Evolutionary conservation across 2,888 invertebrate genomes (phyloP).

Genomic region (Oligia fasciuncula): DNA sequence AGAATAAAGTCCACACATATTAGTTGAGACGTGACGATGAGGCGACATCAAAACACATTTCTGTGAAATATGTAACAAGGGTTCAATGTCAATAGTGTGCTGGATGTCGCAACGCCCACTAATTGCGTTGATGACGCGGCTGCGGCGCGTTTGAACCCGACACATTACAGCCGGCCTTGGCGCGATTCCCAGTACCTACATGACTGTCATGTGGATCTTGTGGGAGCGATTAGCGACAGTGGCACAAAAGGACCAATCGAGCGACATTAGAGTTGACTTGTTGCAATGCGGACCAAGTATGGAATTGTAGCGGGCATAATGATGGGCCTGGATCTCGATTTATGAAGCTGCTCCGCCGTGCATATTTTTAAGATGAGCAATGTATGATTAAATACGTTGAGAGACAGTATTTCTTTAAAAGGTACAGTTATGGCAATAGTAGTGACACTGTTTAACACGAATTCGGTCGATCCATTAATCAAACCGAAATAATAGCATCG

Average conservation of each 20-base stretch:
- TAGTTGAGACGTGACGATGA: constrained; percentile 74
- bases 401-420: neutral
- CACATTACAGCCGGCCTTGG: constrained; percentile 83
- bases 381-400: constrained; percentile 9
- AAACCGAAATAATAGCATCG: constrained; percentile 42
- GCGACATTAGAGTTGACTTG: constrained; percentile 35
- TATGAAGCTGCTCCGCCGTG: neutral
- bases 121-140: constrained; percentile 82
- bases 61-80: constrained; percentile 87
- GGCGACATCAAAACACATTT: constrained; percentile 83
- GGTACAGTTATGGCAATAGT: constrained; percentile 10
- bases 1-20: constrained; percentile 75
- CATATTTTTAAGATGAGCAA: constrained; percentile 1
- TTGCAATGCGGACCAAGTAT: constrained; percentile 35
- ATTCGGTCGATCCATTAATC: constrained; percentile 25
- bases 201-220: constrained; percentile 56
- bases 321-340: neutral
- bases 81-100: constrained; percentile 88
- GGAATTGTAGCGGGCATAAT: constrained; percentile 22
- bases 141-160: constrained; percentile 85
- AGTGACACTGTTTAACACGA: constrained; percentile 17
- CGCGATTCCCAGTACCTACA: constrained; percentile 81
- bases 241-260: constrained; percentile 56
- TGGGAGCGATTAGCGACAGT: constrained; percentile 58
- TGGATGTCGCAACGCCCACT: constrained; percentile 84